These are phyloP conservation scores for Tribolium castaneum DNA, from an alignment of 1,140 invertebrate species.

Conservation along the genomic window DNA sequence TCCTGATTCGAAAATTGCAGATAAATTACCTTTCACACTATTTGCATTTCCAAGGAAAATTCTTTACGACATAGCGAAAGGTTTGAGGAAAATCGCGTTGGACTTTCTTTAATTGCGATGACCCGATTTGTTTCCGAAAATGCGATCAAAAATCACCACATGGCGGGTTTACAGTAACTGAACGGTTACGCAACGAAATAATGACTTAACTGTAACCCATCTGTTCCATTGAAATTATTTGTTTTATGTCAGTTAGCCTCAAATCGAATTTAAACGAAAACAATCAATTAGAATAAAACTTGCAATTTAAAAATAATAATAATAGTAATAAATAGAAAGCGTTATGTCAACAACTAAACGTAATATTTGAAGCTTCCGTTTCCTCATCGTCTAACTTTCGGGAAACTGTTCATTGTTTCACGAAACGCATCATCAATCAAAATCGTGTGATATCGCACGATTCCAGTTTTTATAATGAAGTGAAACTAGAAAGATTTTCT, in stretches of 20 bases:
- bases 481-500: no score
- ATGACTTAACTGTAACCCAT: slow-evolving; percentile 21
- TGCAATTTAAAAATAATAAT: no score
- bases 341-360: no score
- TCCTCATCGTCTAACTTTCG: no score
- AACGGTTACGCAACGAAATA: slow-evolving; percentile 29
- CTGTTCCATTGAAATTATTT: background rate
- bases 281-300: no score
- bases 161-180: background rate
- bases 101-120: background rate
- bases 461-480: no score
- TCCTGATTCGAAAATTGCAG: background rate
- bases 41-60: background rate
- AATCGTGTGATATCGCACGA: no score
- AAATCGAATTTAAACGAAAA: background rate
- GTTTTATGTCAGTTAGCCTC: background rate
- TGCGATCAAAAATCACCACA: background rate
- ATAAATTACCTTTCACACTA: background rate
- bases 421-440: no score
- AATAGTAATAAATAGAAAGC: no score
- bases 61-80: background rate
- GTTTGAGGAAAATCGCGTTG: background rate
- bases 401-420: no score
- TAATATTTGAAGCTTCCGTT: no score
- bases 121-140: background rate